A percentile compares a stretch with the other conserved stretches of the same genome.
Evolutionary conservation across 2,888 invertebrate species (phyloP).

Genomic region (Hirtodrosophila duncani): DNA sequence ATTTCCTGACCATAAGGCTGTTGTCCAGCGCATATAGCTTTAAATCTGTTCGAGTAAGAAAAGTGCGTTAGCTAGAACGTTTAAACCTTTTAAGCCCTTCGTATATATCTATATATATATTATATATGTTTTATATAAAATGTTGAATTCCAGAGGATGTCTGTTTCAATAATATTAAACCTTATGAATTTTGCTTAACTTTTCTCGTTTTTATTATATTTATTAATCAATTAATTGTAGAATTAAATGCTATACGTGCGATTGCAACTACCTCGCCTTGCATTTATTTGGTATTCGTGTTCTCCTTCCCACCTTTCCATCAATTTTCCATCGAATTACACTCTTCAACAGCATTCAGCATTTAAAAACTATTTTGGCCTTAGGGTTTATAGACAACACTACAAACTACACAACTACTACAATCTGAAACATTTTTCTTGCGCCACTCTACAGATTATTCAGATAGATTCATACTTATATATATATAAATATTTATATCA

Average conservation of each 20-base stretch:
- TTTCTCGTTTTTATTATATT: slow-evolving; percentile 23
- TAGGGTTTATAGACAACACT: slow-evolving; percentile 35
- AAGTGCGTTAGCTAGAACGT: background rate
- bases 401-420: slow-evolving; percentile 34
- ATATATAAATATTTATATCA: no score
- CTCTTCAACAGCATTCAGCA: background rate
- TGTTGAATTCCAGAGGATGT: background rate
- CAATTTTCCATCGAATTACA: no score
- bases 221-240: slow-evolving; percentile 21
- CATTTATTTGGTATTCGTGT: slow-evolving; percentile 36
- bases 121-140: slow-evolving; percentile 3
- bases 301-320: background rate
- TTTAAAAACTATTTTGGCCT: slow-evolving; percentile 68
- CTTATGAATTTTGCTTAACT: slow-evolving; percentile 18
- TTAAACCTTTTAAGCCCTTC: background rate
- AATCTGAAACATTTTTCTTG: slow-evolving; percentile 12
- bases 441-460: background rate
- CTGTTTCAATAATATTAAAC: background rate
- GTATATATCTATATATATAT: background rate
- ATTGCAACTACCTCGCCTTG: slow-evolving; percentile 45
- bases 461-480: background rate
- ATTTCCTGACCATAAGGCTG: background rate
- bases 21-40: no score
- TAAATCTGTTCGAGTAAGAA: slow-evolving; percentile 4
- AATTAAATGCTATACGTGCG: slow-evolving; percentile 56